Conservation (phyloP, 2,888 invertebrate species). For the Spicauda simplicius region DNA sequence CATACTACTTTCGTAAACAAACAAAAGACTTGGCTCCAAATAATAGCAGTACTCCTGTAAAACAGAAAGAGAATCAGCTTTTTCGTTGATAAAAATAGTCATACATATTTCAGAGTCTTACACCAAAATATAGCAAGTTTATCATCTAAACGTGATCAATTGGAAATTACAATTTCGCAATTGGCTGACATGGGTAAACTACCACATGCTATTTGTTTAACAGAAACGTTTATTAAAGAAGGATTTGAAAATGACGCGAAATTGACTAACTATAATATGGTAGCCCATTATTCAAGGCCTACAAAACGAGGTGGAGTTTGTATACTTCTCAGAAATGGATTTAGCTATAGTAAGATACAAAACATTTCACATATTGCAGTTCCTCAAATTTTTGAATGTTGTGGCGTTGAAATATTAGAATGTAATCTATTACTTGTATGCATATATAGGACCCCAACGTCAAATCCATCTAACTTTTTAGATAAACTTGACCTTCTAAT, state of each 20-base stretch:
- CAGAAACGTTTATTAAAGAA: constrained; percentile 14
- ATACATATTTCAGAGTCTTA: not conserved
- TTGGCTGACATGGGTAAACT: constrained; percentile 7
- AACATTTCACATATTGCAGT: not conserved
- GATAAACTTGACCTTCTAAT: constrained; percentile 2
- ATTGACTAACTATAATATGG: not conserved
- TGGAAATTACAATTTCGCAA: constrained; percentile 12
- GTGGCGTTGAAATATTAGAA: not conserved
- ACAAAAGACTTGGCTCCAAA: not conserved
- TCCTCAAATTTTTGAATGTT: not conserved
- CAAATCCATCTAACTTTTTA: not conserved
- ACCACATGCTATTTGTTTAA: constrained; percentile 13
- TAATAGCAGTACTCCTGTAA: not conserved
- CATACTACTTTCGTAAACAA: constrained; percentile 12
- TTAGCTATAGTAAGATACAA: not conserved
- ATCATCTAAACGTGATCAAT: not conserved
- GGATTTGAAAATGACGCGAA: not conserved
- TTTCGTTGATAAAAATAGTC: constrained; percentile 10
- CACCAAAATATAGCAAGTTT: constrained; percentile 25
- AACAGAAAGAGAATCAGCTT: not conserved
- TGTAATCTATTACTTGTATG: not conserved
- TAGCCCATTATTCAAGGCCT: not conserved
- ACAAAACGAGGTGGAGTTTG: constrained; percentile 3
- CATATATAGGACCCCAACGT: constrained; percentile 1
- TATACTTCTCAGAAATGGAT: constrained; percentile 1